Base-by-base conservation (phyloP, 1,140 invertebrate species). In the Phymastichus coffea region DNA sequence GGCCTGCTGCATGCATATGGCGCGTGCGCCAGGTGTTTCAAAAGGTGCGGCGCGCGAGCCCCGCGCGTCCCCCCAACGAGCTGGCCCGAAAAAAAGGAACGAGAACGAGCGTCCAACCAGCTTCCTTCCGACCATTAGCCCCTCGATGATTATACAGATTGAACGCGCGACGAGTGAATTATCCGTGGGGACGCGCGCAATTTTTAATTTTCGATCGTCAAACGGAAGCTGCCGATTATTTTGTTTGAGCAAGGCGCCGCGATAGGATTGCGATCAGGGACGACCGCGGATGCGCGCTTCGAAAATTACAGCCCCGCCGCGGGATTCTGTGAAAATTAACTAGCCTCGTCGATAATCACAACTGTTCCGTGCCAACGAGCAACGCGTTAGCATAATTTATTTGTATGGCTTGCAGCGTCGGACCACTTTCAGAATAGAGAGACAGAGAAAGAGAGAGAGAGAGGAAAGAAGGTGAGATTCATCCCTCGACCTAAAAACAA, bases 1-100 rank as follows among this genome's bases (percentile, higher is more conserved):
- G 76, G 76, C 72, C 72, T 63, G n/a, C n/a, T n/a, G 53, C 49
- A 67, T 68, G 69, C 75, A 76, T 76, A 78, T 77, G 76, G 70
- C 73, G 70, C 62, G 63, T 71, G 60, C 57, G 71, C 76, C 76
- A 78, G 76, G 76, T 77, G 76, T 75, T 73, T 74, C 12, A 71
- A 75, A 70, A 76, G 76, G 75, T 78, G 72, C 69, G 64, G 63
- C 61, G 63, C 66, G 64, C 71, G 75, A 75, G 70, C 74, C 67
- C 61, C 68, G 63, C 62, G 68, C 56, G 67, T 63, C 58, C 69
- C 64, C 70, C 63, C 69, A n/a, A n/a, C n/a, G n/a, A n/a, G n/a
- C n/a, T n/a, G n/a, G n/a, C n/a, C n/a, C n/a, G n/a, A n/a, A n/a
- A n/a, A n/a, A n/a, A n/a, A n/a, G n/a, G n/a, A n/a, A n/a, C n/a